Conservation (phyloP, 1,140 invertebrate species). For the Drosophila funebris region DNA sequence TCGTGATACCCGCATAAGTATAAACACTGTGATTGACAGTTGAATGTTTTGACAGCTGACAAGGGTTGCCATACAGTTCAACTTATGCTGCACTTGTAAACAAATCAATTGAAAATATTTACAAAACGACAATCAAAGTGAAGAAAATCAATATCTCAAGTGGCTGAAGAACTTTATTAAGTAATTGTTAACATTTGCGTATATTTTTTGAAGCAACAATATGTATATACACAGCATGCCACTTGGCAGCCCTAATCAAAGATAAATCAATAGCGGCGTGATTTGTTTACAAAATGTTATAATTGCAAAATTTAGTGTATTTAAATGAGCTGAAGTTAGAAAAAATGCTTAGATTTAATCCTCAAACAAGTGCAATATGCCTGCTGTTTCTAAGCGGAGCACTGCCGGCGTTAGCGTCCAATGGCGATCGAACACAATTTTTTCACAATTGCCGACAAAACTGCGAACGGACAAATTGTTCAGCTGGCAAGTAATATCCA, state of each 20-base stretch:
- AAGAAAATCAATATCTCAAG: background rate
- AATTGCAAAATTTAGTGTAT: conserved; percentile 14
- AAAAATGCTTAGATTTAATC: conserved; percentile 39
- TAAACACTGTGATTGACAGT: conserved; percentile 24
- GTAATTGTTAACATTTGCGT: background rate
- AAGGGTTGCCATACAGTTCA: conserved; percentile 21
- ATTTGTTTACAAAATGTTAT: conserved; percentile 64
- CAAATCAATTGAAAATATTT: conserved; percentile 35
- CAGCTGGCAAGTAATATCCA: conserved; percentile 57
- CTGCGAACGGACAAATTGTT: conserved; percentile 77
- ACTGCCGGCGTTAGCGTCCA: conserved; percentile 41
- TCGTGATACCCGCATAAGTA: background rate
- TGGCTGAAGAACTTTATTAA: background rate
- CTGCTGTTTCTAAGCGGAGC: conserved; percentile 23
- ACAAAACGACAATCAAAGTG: background rate
- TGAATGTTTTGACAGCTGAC: conserved; percentile 48
- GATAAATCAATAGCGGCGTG: conserved; percentile 59
- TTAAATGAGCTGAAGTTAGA: background rate
- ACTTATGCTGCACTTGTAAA: conserved; percentile 15
- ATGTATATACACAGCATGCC: background rate
- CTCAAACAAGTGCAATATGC: conserved; percentile 46
- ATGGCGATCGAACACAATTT: conserved; percentile 76
- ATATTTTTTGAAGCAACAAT: background rate
- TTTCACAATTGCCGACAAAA: conserved; percentile 79
- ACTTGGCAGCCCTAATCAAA: conserved; percentile 45